phyloP scores from a whole-genome alignment of 2,113 vertebrate species.

The Poicephalus meyeri region DNA sequence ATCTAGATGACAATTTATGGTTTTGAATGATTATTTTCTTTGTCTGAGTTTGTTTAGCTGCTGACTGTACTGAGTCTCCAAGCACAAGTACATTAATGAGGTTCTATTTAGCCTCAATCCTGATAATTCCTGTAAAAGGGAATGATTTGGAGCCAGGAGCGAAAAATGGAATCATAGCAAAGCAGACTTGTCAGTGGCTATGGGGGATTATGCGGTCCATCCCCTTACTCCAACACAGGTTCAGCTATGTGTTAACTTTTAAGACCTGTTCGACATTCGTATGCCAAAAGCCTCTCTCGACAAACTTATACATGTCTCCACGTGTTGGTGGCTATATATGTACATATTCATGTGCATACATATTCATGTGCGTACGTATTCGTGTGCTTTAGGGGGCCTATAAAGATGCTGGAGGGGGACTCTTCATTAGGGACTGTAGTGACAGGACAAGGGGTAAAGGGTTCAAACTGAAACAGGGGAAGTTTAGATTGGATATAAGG shows the following conservation, averaged over 20 bases:
- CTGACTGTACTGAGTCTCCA: neutral
- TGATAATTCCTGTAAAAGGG: neutral
- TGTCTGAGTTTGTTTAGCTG: conserved; percentile 20
- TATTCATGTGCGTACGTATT: too few relatives aligned
- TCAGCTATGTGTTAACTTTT: neutral
- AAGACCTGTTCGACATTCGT: rapidly evolving
- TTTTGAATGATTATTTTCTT: conserved; percentile 5
- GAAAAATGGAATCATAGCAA: neutral
- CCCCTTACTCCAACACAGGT: neutral
- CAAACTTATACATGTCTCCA: rapidly evolving
- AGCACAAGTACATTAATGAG: neutral
- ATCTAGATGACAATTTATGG: conserved; percentile 2
- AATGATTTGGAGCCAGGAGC: neutral
- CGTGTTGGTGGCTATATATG: neutral
- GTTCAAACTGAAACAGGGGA: too few relatives aligned
- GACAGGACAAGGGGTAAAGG: too few relatives aligned
- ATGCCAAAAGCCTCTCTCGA: neutral
- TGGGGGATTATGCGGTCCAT: neutral
- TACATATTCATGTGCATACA: neutral
- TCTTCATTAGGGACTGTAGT: too few relatives aligned
- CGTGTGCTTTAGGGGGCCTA: too few relatives aligned
- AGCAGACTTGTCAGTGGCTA: neutral
- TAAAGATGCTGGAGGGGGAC: too few relatives aligned
- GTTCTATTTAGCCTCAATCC: neutral
- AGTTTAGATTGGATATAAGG: too few relatives aligned